Base-by-base conservation (phyloP, 1,140 invertebrate genomes). In the Aphaenogaster ashmeadi region DNA sequence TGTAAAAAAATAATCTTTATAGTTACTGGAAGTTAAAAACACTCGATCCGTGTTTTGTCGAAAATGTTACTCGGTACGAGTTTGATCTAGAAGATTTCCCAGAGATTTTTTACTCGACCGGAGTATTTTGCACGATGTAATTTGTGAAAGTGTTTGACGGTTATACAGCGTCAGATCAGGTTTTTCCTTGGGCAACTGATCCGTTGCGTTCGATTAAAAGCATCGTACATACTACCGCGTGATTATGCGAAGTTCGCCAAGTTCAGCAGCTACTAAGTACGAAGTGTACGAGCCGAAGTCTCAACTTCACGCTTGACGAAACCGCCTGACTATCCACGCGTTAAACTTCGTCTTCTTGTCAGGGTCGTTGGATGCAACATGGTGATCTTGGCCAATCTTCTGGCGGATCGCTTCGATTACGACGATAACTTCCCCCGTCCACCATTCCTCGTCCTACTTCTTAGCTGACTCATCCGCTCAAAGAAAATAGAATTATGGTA, bases 401-500 rank as follows among this genome's bases (percentile, higher is more conserved):
- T 52, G 80, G 80, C 69, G 75, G 89, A 85, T 90, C 77, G 75
- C 64, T 72, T 88, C 74, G 86, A 90, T 90, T 80, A 90, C 75
- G 27, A 36, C 78, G 85, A 90, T 87, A 87, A 84, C 58, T 72
- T 87, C 52, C 44, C 47, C 38, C 87, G 47, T 69, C 58, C 27
- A 67, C 4, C 52, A 69, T 58, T 62, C 21, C 60, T 56, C 88
- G 88, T 87, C 67, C 78, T 60, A 83, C 64, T 89, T 89, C 78
- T 60, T 56, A 64, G 88, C 78, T 89, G 89, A 89, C 47, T 90
- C 89, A 87, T 79, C 78, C 54, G n/a, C 52, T 87, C 71, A 54
- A 41, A 67, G 85, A 89, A 90, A 90, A 89, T 90, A 87, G 86
- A 90, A 90, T 90, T 90, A 90, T 90, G 89, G 56, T 90, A 90